These are phyloP conservation scores for Bergia puertoricense DNA, from an alignment of 92 coral and sea anemone species.

Conservation along the genomic window DNA sequence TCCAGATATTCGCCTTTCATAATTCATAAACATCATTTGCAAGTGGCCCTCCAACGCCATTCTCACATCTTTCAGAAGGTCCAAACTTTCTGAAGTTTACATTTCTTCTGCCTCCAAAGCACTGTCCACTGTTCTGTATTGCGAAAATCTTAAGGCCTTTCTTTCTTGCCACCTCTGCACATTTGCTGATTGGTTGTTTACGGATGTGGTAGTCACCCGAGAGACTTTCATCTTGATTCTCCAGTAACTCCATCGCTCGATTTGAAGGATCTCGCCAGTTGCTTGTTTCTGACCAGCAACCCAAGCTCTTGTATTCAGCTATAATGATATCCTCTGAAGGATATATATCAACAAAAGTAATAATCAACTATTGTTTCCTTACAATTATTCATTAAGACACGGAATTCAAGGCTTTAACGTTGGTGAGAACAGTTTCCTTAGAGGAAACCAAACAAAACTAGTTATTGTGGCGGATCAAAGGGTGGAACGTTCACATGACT, in stretches of 20 bases:
- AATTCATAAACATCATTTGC: constrained; percentile 93
- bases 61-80: constrained; percentile 78
- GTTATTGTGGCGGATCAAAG: no score
- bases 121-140: constrained; percentile 96
- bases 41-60: constrained; percentile 88
- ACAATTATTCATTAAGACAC: no score
- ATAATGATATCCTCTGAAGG: constrained; percentile 89
- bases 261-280: constrained; percentile 82
- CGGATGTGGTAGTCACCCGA: constrained; percentile 73
- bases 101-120: constrained; percentile 74
- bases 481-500: no score
- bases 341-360: not conserved
- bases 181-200: constrained; percentile 92
- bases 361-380: no score
- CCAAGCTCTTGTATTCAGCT: constrained; percentile 89
- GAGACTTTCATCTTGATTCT: constrained; percentile 71
- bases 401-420: not conserved
- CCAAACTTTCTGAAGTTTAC: constrained; percentile 77
- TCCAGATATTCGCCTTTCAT: not conserved
- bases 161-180: constrained; percentile 88
- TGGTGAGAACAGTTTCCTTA: not conserved
- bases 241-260: constrained; percentile 79
- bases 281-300: constrained; percentile 95
- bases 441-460: no score
- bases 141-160: constrained; percentile 84